Percentiles rank a stretch among this genome's conserved stretches.
Conservation (phyloP, 2,113 vertebrate genomes). For the Miniopterus natalensis region DNA sequence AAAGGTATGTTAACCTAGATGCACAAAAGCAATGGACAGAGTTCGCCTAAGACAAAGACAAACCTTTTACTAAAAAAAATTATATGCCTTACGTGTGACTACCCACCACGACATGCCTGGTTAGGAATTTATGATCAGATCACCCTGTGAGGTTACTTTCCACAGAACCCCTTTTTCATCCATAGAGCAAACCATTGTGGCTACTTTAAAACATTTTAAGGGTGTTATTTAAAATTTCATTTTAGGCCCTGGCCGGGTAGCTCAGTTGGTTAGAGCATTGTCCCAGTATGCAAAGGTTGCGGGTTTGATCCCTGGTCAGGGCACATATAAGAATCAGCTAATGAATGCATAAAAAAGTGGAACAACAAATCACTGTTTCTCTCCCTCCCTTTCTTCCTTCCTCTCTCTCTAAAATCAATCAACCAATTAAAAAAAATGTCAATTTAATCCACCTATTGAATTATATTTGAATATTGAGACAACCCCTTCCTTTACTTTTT, state of each 20-base stretch:
- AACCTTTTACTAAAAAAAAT: background rate
- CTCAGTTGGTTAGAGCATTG: no score
- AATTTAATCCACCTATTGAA: background rate
- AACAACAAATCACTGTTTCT: no score
- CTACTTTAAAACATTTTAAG: constrained; percentile 40
- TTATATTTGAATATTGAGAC: constrained; percentile 18
- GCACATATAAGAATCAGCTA: no score
- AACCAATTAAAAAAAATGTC: background rate
- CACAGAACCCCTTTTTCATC: background rate
- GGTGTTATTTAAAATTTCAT: background rate
- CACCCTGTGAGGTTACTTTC: background rate
- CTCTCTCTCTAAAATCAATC: no score
- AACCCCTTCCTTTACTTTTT: background rate
- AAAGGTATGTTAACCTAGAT: background rate
- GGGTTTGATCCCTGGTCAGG: no score
- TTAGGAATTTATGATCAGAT: background rate
- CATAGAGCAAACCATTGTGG: background rate
- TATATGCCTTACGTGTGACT: background rate
- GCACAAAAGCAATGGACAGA: background rate
- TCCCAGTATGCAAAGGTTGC: no score
- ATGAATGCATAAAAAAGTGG: no score
- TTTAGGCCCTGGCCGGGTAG: no score
- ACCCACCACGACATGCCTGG: background rate
- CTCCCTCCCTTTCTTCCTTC: no score
- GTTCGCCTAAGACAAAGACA: background rate